Percentiles rank a stretch among this genome's conserved stretches.
Evolutionary conservation across 2,797 vertebrate genomes (phyloP).

Genomic region (Lateolabrax maculatus): DNA sequence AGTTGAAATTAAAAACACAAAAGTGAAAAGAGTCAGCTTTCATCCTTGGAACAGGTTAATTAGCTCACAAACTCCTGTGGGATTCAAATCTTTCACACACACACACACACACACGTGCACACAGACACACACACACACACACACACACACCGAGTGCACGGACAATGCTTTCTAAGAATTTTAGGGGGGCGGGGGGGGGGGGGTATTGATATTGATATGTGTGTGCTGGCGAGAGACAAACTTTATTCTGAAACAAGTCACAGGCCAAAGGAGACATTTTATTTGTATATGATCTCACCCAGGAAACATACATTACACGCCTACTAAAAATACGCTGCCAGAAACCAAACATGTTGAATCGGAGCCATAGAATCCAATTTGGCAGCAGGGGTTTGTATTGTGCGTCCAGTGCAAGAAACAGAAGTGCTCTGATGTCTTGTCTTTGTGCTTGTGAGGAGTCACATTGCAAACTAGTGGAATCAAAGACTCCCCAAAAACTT

Average conservation of each 20-base stretch:
- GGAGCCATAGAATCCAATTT: constrained; percentile 64
- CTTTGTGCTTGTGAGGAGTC: constrained; percentile 74
- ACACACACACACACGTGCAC: constrained; percentile 10
- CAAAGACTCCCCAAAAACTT: constrained; percentile 71
- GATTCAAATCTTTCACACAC: constrained; percentile 14
- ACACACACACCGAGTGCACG: background rate
- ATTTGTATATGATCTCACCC: constrained; percentile 70
- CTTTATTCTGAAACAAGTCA: constrained; percentile 44
- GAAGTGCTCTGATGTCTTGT: constrained; percentile 61
- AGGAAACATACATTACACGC: constrained; percentile 74
- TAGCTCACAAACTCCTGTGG: background rate
- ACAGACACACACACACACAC: constrained; percentile 24
- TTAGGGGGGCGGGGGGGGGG: no score
- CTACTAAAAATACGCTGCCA: constrained; percentile 75
- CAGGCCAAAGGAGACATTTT: constrained; percentile 41
- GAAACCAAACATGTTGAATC: constrained; percentile 70
- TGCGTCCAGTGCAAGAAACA: constrained; percentile 53
- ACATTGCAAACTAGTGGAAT: constrained; percentile 70
- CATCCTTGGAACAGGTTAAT: constrained; percentile 1
- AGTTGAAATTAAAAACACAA: background rate
- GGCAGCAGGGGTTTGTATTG: constrained; percentile 67
- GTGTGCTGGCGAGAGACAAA: constrained; percentile 38
- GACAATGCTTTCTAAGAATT: constrained; percentile 66
- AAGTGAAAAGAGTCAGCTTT: background rate
- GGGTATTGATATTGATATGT: constrained; percentile 10